Evolutionary conservation across 2,888 invertebrate genomes (phyloP), one percentile per base, ranked within the genome.

Genomic region (Meiosimyza platycephala): DNA sequence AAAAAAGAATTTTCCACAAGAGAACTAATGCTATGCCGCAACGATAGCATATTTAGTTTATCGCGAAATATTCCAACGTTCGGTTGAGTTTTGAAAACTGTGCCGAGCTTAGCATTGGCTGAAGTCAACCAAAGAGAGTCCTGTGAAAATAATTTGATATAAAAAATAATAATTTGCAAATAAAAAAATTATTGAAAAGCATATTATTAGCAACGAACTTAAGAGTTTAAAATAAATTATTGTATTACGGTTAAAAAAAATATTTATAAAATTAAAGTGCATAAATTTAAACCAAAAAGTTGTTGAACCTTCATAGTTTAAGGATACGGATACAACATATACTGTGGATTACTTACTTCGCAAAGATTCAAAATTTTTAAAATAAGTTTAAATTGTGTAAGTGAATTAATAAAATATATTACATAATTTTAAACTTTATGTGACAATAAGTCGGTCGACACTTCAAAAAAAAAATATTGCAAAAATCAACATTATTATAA

Each of bases 51-150:
- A 71, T 81, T 84, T 76, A 84, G 84, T 84, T 80, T 79, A 80
- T 80, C 84, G 84, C 83, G 80, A 83, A 80, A 78, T 80, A 79
- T 82, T 81, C 84, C 79, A 84, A 81, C 84, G 85, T 81, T 85
- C 84, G 80, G 84, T 84, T 80, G 77, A 79, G 80, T 82, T 80
- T 79, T 78, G 73, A 55, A 74, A 75, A 72, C 55, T n/a, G 7
- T 50, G 28, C 28, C 7, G 12, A 15, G 9, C 9, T 9, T 9
- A 9, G 9, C 9, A 9, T 40, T 40, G 40, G 40, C 9, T 40
- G 9, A 40, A 40, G 9, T 40, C 9, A 16, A 11, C 7, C 40
- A 7, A 33, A 4, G 5, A 28, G 51, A 47, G 57, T 71, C 71
- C 68, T 68, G 57, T 40, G 33, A 55, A 47, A 55, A 16, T 5